phyloP scores from a whole-genome alignment of 2,888 invertebrate species.

The Aleiodes leptofemur region DNA sequence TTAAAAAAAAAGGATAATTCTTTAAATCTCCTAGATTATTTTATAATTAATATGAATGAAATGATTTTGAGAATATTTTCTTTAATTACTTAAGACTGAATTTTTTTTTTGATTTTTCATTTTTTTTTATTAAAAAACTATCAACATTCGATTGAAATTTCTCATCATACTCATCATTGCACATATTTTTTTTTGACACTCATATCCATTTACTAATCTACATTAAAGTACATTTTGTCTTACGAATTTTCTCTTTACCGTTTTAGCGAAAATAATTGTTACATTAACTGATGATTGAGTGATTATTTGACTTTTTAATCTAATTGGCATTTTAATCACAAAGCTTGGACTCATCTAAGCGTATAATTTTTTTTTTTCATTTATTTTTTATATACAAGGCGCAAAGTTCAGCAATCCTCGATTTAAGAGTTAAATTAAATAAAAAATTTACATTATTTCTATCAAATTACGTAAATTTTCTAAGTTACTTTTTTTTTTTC shows the following conservation, averaged over 20 bases:
- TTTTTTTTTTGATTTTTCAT: conserved; percentile 17
- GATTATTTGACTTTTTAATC: conserved; percentile 10
- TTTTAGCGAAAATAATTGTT: conserved; percentile 41
- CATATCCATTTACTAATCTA: not conserved
- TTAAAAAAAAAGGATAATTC: conserved; percentile 1
- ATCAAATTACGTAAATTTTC: too few species aligned
- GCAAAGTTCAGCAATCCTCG: not conserved
- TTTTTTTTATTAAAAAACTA: conserved; percentile 53
- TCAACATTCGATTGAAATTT: conserved; percentile 51
- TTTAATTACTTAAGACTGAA: not conserved
- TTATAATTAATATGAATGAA: too few species aligned
- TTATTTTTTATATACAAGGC: conserved; percentile 19
- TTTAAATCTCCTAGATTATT: not conserved
- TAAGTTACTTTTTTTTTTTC: too few species aligned
- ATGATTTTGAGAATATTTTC: not conserved
- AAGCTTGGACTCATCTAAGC: conserved; percentile 26
- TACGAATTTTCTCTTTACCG: conserved; percentile 5
- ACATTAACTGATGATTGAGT: not conserved
- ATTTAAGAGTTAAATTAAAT: not conserved
- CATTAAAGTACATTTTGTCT: conserved; percentile 20
- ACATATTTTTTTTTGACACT: not conserved
- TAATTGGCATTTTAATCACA: conserved; percentile 34
- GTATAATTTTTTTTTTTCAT: not conserved
- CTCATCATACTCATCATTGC: conserved; percentile 5
- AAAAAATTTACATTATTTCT: too few species aligned